Conservation (phyloP, 2,113 vertebrate species). For the Thermophis baileyi region DNA sequence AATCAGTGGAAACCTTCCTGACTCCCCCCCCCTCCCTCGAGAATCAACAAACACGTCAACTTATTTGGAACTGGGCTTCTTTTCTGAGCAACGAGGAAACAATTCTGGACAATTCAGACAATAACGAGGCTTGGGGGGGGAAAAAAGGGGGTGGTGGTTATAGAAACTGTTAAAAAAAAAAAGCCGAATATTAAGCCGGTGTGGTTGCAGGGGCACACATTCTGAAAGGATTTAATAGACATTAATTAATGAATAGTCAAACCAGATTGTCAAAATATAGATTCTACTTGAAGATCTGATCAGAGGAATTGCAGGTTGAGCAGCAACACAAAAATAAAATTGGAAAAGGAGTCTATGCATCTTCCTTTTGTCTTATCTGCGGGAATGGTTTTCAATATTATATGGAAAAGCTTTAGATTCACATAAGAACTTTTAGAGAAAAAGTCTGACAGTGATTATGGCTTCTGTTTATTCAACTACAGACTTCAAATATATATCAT, state of each 20-base stretch:
- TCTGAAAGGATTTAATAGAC: neutral
- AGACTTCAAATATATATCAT: neutral
- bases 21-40: neutral
- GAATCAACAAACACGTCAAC: neutral
- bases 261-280: neutral
- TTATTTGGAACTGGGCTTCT: neutral
- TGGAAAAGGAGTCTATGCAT: neutral
- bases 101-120: neutral
- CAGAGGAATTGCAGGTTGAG: neutral
- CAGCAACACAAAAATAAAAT: neutral
- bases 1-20: neutral
- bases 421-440: neutral
- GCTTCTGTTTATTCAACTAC: neutral
- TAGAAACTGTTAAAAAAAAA: neutral
- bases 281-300: neutral
- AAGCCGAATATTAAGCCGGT: neutral
- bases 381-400: neutral
- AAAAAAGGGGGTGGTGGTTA: neutral
- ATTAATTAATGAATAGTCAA: neutral
- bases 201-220: neutral
- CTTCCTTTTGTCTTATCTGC: neutral
- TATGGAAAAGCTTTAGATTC: neutral
- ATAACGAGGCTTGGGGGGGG: too few relatives aligned
- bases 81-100: slow-evolving; percentile 3
- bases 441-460: neutral